A percentile compares a stretch with the other conserved stretches of the same genome.
Conservation (phyloP, 2,888 invertebrate species). For the Phania funesta region DNA sequence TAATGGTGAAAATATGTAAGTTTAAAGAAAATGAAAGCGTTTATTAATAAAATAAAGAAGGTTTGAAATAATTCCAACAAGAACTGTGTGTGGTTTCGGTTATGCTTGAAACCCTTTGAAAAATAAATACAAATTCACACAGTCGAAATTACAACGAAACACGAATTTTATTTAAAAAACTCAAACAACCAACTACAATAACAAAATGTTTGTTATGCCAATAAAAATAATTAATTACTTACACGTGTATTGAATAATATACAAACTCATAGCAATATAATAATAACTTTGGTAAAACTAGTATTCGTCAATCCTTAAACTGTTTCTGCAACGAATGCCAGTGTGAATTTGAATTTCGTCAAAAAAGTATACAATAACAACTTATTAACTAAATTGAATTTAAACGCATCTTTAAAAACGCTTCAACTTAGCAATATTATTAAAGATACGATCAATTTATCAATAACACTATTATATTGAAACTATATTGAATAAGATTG, state of each 20-base stretch:
- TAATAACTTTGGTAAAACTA: neutral
- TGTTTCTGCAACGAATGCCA: neutral
- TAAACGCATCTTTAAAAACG: constrained; percentile 35
- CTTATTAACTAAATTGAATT: neutral
- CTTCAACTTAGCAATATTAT: constrained; percentile 54
- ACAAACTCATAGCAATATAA: constrained; percentile 53
- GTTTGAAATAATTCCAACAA: neutral
- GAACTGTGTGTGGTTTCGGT: constrained; percentile 46
- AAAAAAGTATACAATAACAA: neutral
- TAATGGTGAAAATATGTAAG: constrained; percentile 78
- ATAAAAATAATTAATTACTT: constrained; percentile 19
- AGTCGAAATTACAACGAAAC: constrained; percentile 66
- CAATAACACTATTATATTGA: constrained; percentile 14
- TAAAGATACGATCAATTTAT: constrained; percentile 5
- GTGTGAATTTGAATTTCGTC: neutral
- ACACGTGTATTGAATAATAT: neutral
- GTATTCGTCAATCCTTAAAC: neutral
- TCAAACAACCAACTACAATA: constrained; percentile 38
- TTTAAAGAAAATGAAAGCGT: neutral
- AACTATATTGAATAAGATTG: neutral
- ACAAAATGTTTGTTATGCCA: constrained; percentile 59
- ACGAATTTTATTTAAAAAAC: constrained; percentile 49
- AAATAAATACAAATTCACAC: constrained; percentile 24
- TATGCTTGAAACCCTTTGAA: neutral
- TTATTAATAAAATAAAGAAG: neutral